Conservation (phyloP, 2,113 vertebrate genomes). For the Chiloscyllium plagiosum region DNA sequence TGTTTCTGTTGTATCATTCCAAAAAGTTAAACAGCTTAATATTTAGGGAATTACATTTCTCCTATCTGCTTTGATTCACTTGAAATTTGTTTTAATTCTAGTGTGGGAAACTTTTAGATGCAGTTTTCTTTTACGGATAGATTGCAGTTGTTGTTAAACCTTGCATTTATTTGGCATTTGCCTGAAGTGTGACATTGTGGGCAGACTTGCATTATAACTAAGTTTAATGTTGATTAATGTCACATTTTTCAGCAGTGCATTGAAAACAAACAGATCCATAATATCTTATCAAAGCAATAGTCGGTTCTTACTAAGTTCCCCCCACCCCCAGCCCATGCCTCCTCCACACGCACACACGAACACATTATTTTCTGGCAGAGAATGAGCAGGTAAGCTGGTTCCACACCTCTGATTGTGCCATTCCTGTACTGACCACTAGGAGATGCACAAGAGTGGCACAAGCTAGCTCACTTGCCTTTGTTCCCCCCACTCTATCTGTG, state of each 20-base stretch:
- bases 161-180: conserved; percentile 5
- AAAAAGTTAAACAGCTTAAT: background rate
- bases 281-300: background rate
- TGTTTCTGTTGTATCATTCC: background rate
- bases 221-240: conserved; percentile 21
- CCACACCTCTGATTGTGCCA: background rate
- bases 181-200: background rate
- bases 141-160: background rate
- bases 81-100: background rate
- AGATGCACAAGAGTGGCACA: conserved; percentile 19
- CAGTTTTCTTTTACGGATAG: background rate
- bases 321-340: too few relatives aligned
- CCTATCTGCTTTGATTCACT: background rate
- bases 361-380: background rate
- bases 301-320: background rate
- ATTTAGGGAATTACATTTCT: background rate
- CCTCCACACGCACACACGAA: background rate
- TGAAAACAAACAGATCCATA: conserved; percentile 21
- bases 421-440: conserved; percentile 2
- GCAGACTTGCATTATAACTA: conserved; percentile 21
- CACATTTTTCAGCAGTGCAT: background rate
- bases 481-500: background rate
- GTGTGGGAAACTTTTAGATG: background rate
- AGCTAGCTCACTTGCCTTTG: background rate
- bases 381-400: background rate